Evolutionary conservation across 2,888 invertebrate species (phyloP).

Genomic region (Colostygia pectinataria): DNA sequence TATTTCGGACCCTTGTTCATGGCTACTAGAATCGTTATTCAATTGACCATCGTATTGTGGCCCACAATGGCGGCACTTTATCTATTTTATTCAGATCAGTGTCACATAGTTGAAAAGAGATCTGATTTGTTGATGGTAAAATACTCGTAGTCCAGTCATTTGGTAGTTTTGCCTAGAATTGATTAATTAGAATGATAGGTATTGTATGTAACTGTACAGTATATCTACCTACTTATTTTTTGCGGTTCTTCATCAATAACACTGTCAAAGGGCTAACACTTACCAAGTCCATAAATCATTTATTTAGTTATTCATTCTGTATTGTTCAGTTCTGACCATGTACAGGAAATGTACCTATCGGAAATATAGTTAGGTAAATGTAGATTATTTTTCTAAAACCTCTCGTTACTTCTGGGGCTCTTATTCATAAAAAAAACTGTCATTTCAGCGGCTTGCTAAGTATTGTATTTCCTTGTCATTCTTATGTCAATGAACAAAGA

Average conservation of each 20-base stretch:
- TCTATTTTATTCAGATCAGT: slow-evolving; percentile 38
- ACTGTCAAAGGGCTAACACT: slow-evolving; percentile 13
- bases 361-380: too few relatives aligned
- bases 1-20: slow-evolving; percentile 54
- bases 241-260: neutral
- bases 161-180: too few relatives aligned
- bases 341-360: slow-evolving; percentile 12
- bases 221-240: too few relatives aligned
- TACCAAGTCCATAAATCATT: slow-evolving; percentile 7
- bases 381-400: too few relatives aligned
- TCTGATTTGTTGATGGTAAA: slow-evolving; percentile 8
- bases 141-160: too few relatives aligned
- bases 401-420: too few relatives aligned
- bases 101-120: slow-evolving; percentile 16
- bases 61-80: slow-evolving; percentile 60
- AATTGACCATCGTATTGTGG: slow-evolving; percentile 70
- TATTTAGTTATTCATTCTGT: slow-evolving; percentile 13
- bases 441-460: too few relatives aligned
- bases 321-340: slow-evolving; percentile 16
- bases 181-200: too few relatives aligned
- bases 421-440: too few relatives aligned
- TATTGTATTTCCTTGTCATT: too few relatives aligned
- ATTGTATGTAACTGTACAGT: too few relatives aligned
- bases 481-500: too few relatives aligned
- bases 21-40: slow-evolving; percentile 75